Evolutionary conservation across 2,888 invertebrate genomes (phyloP), one percentile per base, ranked within the genome.

Genomic region (Rhogogaster chlorosoma): DNA sequence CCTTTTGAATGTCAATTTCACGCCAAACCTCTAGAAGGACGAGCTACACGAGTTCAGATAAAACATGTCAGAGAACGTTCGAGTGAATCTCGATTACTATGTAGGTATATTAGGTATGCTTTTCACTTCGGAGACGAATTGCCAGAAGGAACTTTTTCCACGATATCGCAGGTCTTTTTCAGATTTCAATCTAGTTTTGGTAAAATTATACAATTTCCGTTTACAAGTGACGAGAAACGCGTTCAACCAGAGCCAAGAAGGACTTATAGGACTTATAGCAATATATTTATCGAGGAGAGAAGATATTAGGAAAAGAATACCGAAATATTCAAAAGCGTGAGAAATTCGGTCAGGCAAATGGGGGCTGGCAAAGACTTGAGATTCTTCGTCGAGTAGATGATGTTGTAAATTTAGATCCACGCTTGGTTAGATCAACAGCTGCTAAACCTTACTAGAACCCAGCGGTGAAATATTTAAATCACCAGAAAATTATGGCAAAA

Each of bases 311-410:
- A 22, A 57, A 36, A 53, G 38, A 78, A 36, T 12, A 53, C 29
- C 36, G 22, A 38, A 29, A 78, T 29, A 78, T 45, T 53, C 15
- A 32, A 53, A 78, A 45, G 36, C 12, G 22, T 29, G 32, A 38
- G 42, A 86, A 90, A 89, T 87, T 88, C 89, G 89, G 89, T 88
- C 90, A 88, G 86, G 87, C 84, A 87, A 90, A 87, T 88, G 89
- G 88, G 87, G 86, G 84, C 88, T 90, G 91, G 89, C 91, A 90
- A 84, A 86, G 88, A 80, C 86, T 87, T 87, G 84, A 84, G 88
- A 90, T 91, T 90, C 89, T 87, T 88, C 61, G 83, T 85, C 83
- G 87, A 71, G 61, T 80, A 61, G 61, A 61, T 80, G 73, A 80
- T 61, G 83, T 22, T 83, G 67, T 83, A 83, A 83, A 83, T 83